Percentiles rank a stretch among this genome's conserved stretches.
phyloP scores from a whole-genome alignment of 2,888 invertebrate genomes.

The Tetranychus piercei region DNA sequence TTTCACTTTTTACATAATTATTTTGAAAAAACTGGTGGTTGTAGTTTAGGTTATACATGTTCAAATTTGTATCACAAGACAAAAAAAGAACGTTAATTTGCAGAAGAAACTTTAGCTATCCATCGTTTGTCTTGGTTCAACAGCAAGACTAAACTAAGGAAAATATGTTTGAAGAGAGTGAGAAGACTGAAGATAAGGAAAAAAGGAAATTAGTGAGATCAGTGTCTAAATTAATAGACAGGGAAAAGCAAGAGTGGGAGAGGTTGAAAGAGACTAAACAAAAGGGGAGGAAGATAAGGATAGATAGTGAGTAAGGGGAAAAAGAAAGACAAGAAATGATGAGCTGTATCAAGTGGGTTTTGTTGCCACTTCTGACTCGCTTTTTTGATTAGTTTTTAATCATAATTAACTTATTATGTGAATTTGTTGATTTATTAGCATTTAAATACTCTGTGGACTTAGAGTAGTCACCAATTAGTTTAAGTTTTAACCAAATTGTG shows the following conservation, averaged over 20 bases:
- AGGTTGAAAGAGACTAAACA: background rate
- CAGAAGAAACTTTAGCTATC: background rate
- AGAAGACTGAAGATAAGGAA: background rate
- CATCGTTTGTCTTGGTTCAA: background rate
- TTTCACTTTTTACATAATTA: too few relatives aligned
- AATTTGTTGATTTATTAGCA: too few relatives aligned
- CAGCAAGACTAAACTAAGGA: background rate
- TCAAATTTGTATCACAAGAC: too few relatives aligned
- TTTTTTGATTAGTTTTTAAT: too few relatives aligned
- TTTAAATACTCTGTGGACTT: too few relatives aligned
- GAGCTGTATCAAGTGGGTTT: background rate
- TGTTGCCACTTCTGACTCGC: too few relatives aligned
- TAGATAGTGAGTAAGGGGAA: background rate
- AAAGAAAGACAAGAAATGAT: background rate
- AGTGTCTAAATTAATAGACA: background rate
- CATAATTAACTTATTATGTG: too few relatives aligned
- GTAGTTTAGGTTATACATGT: too few relatives aligned
- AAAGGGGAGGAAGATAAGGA: background rate
- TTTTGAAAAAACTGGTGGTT: too few relatives aligned
- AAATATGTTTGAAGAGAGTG: background rate
- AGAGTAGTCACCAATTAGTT: too few relatives aligned
- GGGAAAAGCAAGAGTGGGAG: background rate
- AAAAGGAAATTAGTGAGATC: background rate
- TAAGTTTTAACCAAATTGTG: too few relatives aligned
- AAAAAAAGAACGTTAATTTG: background rate